Conservation (phyloP, 2,113 vertebrate species). For the Phodopus roborovskii region DNA sequence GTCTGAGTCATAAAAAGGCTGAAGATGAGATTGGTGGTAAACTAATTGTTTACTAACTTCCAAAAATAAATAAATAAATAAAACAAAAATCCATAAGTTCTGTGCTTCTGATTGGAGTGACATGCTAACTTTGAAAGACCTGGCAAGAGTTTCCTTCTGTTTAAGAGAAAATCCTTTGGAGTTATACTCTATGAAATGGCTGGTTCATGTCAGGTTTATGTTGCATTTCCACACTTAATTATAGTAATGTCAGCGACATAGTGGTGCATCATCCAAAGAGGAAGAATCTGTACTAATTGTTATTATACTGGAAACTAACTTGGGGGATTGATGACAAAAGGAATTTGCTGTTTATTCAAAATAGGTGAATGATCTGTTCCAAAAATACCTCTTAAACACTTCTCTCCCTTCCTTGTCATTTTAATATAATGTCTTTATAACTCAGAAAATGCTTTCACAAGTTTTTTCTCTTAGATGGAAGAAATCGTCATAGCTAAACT, state of each 20-base stretch:
- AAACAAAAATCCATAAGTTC: not conserved
- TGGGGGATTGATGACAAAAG: not conserved
- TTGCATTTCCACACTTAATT: slow-evolving; percentile 53
- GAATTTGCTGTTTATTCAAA: slow-evolving; percentile 47
- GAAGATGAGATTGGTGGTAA: slow-evolving; percentile 63
- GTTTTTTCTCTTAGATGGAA: slow-evolving; percentile 43
- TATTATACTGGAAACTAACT: not conserved
- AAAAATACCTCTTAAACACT: slow-evolving; percentile 1
- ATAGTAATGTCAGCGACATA: slow-evolving; percentile 35
- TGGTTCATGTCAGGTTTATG: slow-evolving; percentile 63
- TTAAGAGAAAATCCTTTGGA: slow-evolving; percentile 7
- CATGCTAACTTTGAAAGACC: not conserved
- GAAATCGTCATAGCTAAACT: slow-evolving; percentile 6
- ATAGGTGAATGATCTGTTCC: not conserved
- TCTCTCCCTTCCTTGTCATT: not conserved
- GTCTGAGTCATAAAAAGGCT: slow-evolving; percentile 83
- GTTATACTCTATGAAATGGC: slow-evolving; percentile 31
- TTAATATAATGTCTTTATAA: not conserved
- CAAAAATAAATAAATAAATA: not conserved
- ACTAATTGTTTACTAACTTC: slow-evolving; percentile 71
- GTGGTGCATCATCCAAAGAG: not conserved
- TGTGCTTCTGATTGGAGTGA: not conserved
- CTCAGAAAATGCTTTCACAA: slow-evolving; percentile 21
- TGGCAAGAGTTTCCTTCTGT: not conserved
- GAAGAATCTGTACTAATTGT: slow-evolving; percentile 48